These are phyloP conservation scores for Rhea americana DNA, from an alignment of 2,113 vertebrate genomes.

Conservation along the genomic window DNA sequence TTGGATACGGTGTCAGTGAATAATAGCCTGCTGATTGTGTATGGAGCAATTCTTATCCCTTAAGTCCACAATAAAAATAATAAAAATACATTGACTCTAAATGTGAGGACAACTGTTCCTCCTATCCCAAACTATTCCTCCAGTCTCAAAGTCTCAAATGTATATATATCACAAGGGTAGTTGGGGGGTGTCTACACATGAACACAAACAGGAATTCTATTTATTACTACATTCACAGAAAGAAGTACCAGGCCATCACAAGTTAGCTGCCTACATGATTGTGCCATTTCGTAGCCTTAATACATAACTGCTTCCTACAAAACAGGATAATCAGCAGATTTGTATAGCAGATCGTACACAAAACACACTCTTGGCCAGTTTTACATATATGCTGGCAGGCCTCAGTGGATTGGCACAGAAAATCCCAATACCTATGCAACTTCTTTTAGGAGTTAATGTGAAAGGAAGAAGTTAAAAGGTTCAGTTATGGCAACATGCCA, in stretches of 20 bases:
- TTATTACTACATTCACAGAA: not conserved
- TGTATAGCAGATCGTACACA: not conserved
- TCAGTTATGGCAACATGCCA: not conserved
- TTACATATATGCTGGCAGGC: not conserved
- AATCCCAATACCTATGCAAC: not conserved
- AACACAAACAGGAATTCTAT: not conserved
- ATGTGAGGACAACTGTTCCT: not conserved
- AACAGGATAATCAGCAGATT: not conserved
- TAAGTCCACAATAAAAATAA: not conserved
- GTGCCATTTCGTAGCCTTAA: not conserved
- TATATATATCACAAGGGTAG: accelerated
- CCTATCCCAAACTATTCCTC: not conserved
- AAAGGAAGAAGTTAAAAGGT: not conserved
- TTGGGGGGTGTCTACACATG: not conserved
- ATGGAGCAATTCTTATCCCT: not conserved
- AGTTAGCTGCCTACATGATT: not conserved
- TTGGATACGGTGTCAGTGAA: not conserved
- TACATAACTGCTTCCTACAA: not conserved
- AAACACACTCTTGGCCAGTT: not conserved
- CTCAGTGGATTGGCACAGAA: not conserved
- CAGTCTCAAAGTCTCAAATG: not conserved
- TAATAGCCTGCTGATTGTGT: not conserved
- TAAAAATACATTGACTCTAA: not conserved
- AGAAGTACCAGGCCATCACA: not conserved
- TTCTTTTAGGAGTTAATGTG: not conserved